These are phyloP conservation scores for Epizoanthus illoricatus DNA, from an alignment of 92 coral and sea anemone genomes.

Conservation along the genomic window DNA sequence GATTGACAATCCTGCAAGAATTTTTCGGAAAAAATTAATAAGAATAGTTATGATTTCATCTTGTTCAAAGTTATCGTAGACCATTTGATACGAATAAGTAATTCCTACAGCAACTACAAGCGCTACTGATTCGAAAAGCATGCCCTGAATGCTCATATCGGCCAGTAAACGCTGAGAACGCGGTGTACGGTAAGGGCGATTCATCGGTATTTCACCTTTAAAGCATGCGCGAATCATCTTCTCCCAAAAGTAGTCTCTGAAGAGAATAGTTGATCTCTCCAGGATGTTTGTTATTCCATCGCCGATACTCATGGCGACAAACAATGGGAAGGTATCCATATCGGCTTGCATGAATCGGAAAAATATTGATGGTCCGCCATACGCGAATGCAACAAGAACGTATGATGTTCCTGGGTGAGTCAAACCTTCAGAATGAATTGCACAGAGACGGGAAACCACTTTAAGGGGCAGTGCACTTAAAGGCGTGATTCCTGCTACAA, in stretches of 20 bases:
- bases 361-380: background rate
- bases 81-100: background rate
- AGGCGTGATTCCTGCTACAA: background rate
- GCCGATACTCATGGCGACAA: background rate
- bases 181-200: too few relatives aligned
- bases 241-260: too few relatives aligned
- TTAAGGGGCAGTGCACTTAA: background rate
- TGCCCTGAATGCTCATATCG: too few relatives aligned
- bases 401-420: too few relatives aligned
- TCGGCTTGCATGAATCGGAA: background rate
- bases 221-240: too few relatives aligned
- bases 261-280: too few relatives aligned
- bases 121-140: too few relatives aligned
- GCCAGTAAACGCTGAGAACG: too few relatives aligned
- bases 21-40: background rate
- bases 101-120: background rate
- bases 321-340: background rate
- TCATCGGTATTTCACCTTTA: too few relatives aligned
- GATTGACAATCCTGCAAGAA: background rate
- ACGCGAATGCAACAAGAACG: background rate
- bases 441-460: background rate
- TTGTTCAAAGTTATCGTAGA: background rate
- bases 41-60: background rate
- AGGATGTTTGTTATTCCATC: too few relatives aligned
- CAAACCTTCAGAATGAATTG: too few relatives aligned